Evolutionary conservation across 2,888 invertebrate genomes (phyloP), one percentile per base, ranked within the genome.

Genomic region (Epirrhoe tristata): DNA sequence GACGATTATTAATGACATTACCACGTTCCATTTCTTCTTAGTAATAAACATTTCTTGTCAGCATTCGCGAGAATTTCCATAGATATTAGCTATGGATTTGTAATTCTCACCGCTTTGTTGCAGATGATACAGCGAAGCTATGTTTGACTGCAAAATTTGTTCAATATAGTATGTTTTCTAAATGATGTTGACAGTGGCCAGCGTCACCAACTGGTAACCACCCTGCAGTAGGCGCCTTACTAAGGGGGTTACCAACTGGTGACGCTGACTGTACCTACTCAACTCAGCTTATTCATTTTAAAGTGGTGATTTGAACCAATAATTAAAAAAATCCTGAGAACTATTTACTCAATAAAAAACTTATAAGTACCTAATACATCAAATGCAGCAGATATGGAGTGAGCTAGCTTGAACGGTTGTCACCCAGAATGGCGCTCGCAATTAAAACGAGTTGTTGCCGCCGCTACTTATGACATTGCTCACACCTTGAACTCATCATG

Each of bases 401-500:
- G 34, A 51, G 17, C 53, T n/a, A 61, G 58, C 61, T 17, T 6
- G n/a, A 32, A 56, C 0, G 52, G 39, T 56, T 63, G 63, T 50
- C 54, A 34, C 32, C 80, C 76, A 77, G 75, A 82, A 79, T 81
- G 81, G 81, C 81, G 81, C 78, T 85, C 84, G 84, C 82, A 84
- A 85, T 87, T 87, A 87, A 85, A 85, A 84, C 83, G 82, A 58
- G 43, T 80, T 81, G 83, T 87, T 82, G 80, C 84, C 78, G 73
- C 77, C 31, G 59, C 79, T 82, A 87, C 82, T 88, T 87, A 89
- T 83, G 83, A 84, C 86, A 88, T 85, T 81, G 79, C 87, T 89
- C 87, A 90, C 91, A 91, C 91, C 87, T 89, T 82, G 80, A 73
- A 86, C 76, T 82, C 82, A 82, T 85, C 84, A 81, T 77, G 76